A percentile compares a stretch with the other conserved stretches of the same genome.
phyloP scores from a whole-genome alignment of 1,140 invertebrate genomes.

The Phthorimaea operculella region DNA sequence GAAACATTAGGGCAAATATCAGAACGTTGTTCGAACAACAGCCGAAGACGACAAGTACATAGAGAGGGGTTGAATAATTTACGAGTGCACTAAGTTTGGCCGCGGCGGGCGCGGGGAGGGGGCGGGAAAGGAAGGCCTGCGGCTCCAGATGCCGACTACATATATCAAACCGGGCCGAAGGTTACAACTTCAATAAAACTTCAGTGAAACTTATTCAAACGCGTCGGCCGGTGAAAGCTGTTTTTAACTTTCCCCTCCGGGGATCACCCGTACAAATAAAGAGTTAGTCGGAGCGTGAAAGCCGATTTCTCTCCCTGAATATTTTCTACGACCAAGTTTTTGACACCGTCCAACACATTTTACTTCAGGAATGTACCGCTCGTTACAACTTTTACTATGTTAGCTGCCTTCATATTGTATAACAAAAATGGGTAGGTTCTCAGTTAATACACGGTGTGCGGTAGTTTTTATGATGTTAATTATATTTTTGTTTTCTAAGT shows the following conservation, averaged over 20 bases:
- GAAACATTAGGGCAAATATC: slow-evolving; percentile 13
- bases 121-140: slow-evolving; percentile 26
- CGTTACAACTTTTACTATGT: not conserved
- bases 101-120: slow-evolving; percentile 25
- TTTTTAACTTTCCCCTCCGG: slow-evolving; percentile 61
- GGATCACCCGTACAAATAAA: slow-evolving; percentile 60
- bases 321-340: not conserved
- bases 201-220: slow-evolving; percentile 64
- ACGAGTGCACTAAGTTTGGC: slow-evolving; percentile 58
- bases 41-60: slow-evolving; percentile 43
- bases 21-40: slow-evolving; percentile 37
- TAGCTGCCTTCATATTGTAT: no score
- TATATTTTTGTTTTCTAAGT: no score
- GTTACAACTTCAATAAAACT: slow-evolving; percentile 67
- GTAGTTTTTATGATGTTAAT: no score
- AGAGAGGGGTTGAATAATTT: slow-evolving; percentile 62
- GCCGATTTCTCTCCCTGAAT: slow-evolving; percentile 34
- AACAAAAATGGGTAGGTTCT: no score
- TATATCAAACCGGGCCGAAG: slow-evolving; percentile 60
- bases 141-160: slow-evolving; percentile 49
- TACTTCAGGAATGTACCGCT: not conserved
- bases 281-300: slow-evolving; percentile 51
- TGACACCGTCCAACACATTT: not conserved
- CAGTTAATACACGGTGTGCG: no score
- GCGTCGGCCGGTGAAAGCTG: slow-evolving; percentile 66